A percentile compares a stretch with the other conserved stretches of the same genome.
Conservation (phyloP, 2,797 vertebrate species). For the Gila robusta region DNA sequence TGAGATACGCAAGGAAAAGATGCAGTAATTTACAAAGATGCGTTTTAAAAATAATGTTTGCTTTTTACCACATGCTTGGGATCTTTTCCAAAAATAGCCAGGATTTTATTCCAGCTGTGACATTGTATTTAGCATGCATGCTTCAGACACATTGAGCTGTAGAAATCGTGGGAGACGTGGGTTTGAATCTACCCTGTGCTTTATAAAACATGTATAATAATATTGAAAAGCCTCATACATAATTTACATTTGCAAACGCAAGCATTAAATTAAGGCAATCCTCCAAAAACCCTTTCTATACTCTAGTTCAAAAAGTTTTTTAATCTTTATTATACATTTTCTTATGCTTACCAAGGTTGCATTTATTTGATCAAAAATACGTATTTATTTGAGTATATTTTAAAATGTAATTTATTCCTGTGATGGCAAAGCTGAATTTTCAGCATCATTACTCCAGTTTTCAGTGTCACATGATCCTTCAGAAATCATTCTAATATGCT, state of each 20-base stretch:
- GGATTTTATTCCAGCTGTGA: not conserved
- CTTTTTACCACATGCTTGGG: conserved; percentile 1
- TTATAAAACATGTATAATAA: not conserved
- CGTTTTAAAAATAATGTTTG: conserved; percentile 8
- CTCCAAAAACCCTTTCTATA: not conserved
- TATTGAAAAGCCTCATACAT: not conserved
- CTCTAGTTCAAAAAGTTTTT: not conserved
- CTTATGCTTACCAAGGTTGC: not conserved
- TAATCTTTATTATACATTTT: too few species aligned
- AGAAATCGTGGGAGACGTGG: not conserved
- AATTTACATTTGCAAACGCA: not conserved
- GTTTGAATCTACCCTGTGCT: not conserved
- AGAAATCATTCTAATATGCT: not conserved
- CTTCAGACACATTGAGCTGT: not conserved
- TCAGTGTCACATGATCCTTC: not conserved
- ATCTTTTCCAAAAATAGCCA: not conserved
- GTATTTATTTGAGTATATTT: not conserved
- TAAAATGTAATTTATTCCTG: not conserved
- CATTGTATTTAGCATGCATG: not conserved
- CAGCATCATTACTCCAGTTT: not conserved
- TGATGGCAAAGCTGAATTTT: not conserved
- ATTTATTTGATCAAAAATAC: not conserved
- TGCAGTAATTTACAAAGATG: not conserved
- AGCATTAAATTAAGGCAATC: not conserved
- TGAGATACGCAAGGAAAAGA: not conserved